Percentiles rank a stretch among this genome's conserved stretches.
Evolutionary conservation across 2,888 invertebrate genomes (phyloP).

Genomic region (Diaphora mendica): DNA sequence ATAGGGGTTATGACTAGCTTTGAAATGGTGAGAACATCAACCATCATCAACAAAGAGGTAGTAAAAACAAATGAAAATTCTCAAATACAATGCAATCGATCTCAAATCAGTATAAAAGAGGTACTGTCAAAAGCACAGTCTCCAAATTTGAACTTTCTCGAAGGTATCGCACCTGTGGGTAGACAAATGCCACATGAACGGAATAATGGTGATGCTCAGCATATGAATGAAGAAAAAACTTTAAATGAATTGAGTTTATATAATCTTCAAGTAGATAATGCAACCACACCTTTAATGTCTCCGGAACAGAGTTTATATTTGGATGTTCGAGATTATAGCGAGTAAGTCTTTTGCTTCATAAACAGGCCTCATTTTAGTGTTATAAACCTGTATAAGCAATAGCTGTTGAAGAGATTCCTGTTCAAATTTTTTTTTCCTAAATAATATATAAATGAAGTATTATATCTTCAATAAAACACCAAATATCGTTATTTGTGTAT

Average conservation of each 20-base stretch:
- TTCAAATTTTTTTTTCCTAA: too few relatives aligned
- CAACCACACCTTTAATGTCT: slow-evolving; percentile 78
- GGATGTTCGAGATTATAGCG: slow-evolving; percentile 81
- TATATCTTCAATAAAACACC: too few relatives aligned
- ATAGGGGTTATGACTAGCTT: slow-evolving; percentile 91
- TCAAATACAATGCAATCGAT: slow-evolving; percentile 78
- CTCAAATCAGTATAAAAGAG: slow-evolving; percentile 79
- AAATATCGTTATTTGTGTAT: too few relatives aligned
- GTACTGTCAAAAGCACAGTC: slow-evolving; percentile 68
- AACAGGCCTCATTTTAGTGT: too few relatives aligned
- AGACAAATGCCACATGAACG: slow-evolving; percentile 41
- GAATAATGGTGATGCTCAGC: slow-evolving; percentile 33
- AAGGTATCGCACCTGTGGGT: slow-evolving; percentile 71
- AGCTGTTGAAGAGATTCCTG: too few relatives aligned
- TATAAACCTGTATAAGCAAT: too few relatives aligned
- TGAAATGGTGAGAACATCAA: slow-evolving; percentile 86
- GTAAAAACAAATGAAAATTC: slow-evolving; percentile 69
- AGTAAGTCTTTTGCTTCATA: slow-evolving; percentile 63
- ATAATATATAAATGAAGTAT: too few relatives aligned
- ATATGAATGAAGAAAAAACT: slow-evolving; percentile 72
- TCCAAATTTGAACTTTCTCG: slow-evolving; percentile 75
- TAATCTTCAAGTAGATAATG: slow-evolving; percentile 81
- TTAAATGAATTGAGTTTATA: slow-evolving; percentile 79
- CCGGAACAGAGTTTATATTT: slow-evolving; percentile 81
- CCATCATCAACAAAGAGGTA: slow-evolving; percentile 78